Conservation (phyloP, 2,888 invertebrate genomes). For the Parelbella ahira region DNA sequence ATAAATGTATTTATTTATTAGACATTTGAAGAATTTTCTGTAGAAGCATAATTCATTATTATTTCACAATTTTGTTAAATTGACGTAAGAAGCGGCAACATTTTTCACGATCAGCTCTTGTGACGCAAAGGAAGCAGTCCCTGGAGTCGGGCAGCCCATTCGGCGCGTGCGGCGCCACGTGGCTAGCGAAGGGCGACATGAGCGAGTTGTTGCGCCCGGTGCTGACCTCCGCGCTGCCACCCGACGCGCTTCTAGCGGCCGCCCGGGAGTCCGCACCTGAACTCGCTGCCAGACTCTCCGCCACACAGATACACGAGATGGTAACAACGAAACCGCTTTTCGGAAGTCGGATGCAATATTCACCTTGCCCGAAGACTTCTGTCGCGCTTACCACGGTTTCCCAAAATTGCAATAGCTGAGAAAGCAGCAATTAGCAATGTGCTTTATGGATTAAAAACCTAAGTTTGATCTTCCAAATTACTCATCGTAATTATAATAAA, state of each 20-base stretch:
- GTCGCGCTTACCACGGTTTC: no score
- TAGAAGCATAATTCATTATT: no score
- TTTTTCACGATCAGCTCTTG: constrained; percentile 54
- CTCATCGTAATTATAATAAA: no score
- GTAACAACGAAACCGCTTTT: constrained; percentile 67
- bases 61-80: neutral
- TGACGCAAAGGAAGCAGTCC: constrained; percentile 82
- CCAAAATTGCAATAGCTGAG: no score
- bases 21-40: no score
- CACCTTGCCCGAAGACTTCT: no score
- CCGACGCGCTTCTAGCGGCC: constrained; percentile 91
- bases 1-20: no score
- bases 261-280: constrained; percentile 93
- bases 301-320: constrained; percentile 91
- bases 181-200: constrained; percentile 65
- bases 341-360: no score
- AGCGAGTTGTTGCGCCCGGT: constrained; percentile 77
- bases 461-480: no score
- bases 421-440: no score
- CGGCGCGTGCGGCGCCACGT: constrained; percentile 70
- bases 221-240: constrained; percentile 78
- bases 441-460: no score
- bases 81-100: constrained; percentile 29
- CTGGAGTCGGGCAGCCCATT: constrained; percentile 82
- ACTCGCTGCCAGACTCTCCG: constrained; percentile 86